Conservation (phyloP, 2,888 invertebrate species). For the Brachypterus glaber region DNA sequence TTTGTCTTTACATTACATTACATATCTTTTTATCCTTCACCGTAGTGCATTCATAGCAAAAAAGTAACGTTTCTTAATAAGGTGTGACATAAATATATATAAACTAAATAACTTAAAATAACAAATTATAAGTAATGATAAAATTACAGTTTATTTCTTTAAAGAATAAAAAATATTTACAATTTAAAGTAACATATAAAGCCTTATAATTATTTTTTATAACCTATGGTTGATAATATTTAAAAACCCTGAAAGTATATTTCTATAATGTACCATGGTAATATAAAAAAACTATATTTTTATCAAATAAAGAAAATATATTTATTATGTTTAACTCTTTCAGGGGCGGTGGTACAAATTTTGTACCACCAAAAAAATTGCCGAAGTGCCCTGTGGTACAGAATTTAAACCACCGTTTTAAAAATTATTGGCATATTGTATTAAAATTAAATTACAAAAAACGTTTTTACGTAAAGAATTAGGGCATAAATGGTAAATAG, state of each 20-base stretch:
- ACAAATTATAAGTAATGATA: slow-evolving; percentile 12
- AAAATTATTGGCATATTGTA: slow-evolving; percentile 7
- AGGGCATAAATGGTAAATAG: too few species aligned
- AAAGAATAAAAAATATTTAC: slow-evolving; percentile 18
- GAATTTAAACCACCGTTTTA: too few species aligned
- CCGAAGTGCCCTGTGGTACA: too few species aligned
- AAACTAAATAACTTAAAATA: slow-evolving; percentile 9
- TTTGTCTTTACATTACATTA: neutral
- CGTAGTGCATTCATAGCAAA: too few species aligned
- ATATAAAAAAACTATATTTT: too few species aligned
- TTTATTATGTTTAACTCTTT: too few species aligned
- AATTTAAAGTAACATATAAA: slow-evolving; percentile 23
- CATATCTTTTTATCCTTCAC: neutral
- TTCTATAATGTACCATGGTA: slow-evolving; percentile 9
- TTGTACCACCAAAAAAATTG: too few species aligned
- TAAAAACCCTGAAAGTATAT: slow-evolving; percentile 34
- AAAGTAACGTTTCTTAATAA: neutral
- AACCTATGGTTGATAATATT: slow-evolving; percentile 18
- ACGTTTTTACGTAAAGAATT: too few species aligned
- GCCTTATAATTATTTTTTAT: slow-evolving; percentile 20
- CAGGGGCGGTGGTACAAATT: too few species aligned
- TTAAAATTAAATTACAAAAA: too few species aligned
- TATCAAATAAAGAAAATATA: too few species aligned
- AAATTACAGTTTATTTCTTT: slow-evolving; percentile 12
- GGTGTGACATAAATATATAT: slow-evolving; percentile 3